Base-by-base conservation (phyloP, 2,113 vertebrate species). In the Tetrax tetrax region DNA sequence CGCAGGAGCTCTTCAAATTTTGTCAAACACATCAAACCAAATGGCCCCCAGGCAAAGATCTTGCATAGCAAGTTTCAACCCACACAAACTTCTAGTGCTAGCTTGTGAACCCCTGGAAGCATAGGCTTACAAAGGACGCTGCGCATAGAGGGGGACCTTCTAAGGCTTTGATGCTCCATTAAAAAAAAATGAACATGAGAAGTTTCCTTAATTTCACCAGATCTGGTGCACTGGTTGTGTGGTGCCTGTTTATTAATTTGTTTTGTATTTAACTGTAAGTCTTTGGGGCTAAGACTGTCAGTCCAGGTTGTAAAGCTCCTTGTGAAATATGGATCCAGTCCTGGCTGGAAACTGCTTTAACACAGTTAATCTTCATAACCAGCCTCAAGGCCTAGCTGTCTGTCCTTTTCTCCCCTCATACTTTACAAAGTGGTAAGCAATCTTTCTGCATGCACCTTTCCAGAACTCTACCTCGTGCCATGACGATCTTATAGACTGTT, bases 1-100 rank as follows among this genome's bases (percentile, higher is more conserved):
- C 69, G 2, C 66, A 82, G 76, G 53, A 94, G 85, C 83, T 95
- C 86, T 90, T 60, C n/a, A 93, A 90, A 95, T 94, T 95, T 94
- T 95, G 95, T 95, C 92, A 95, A 93, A 94, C 85, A 96, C 95
- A 96, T 97, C 96, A 97, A 95, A 94, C 92, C 86, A 91, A 96
- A 92, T 69, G 57, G 45, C 92, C 87, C n/a, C 53, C 23, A 68
- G 92, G 86, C 85, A 96, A 92, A 92, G 90, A 94, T 90, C 80
- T 69, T 61, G 86, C 69, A 37, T 4, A 91, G 91, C 95, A 96
- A 96, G 94, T 96, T 96, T 61, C 89, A 97, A 84, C 95, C 95
- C 95, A 96, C 94, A 96, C 94, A 91, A 43, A 61, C 53, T 95
- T 92, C 94, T 84, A 92, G 94, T 91, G 90, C 91, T 87, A 38